These are phyloP conservation scores for Umimayanthus chanpuru DNA, from an alignment of 92 coral and sea anemone genomes.

Conservation along the genomic window DNA sequence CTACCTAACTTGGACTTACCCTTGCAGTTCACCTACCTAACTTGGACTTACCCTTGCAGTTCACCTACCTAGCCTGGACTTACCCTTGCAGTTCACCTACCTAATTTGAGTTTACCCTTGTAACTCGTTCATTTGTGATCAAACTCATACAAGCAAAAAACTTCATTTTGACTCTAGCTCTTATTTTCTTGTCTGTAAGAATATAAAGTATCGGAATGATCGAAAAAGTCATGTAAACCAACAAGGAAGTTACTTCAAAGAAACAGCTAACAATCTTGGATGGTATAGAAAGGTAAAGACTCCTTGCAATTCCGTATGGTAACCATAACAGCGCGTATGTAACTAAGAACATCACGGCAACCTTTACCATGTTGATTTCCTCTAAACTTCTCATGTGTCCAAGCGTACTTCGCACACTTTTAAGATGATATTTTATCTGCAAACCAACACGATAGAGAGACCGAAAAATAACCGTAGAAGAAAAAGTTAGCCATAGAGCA, in stretches of 20 bases:
- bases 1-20: too few relatives aligned
- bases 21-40: too few relatives aligned
- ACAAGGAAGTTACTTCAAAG: conserved; percentile 24
- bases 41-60: too few relatives aligned
- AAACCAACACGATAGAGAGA: conserved; percentile 37
- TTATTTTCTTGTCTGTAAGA: conserved; percentile 40
- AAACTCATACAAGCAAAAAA: neutral
- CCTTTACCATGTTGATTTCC: conserved; percentile 49
- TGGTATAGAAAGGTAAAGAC: conserved; percentile 20
- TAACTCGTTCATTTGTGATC: neutral
- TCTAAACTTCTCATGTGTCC: conserved; percentile 48
- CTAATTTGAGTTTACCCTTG: neutral
- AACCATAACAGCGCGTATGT: conserved; percentile 45
- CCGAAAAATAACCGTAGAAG: neutral
- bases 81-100: neutral
- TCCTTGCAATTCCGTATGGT: conserved; percentile 51
- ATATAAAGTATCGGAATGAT: conserved; percentile 41
- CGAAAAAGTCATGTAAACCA: conserved; percentile 37
- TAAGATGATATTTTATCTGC: conserved; percentile 43
- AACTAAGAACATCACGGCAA: conserved; percentile 34
- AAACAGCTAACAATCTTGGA: conserved; percentile 32
- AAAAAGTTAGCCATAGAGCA: neutral
- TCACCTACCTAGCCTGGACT: too few relatives aligned
- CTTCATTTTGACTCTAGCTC: neutral
- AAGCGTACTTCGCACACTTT: conserved; percentile 43